Evolutionary conservation across 2,888 invertebrate species (phyloP).

Genomic region (Eupeodes latifasciatus): DNA sequence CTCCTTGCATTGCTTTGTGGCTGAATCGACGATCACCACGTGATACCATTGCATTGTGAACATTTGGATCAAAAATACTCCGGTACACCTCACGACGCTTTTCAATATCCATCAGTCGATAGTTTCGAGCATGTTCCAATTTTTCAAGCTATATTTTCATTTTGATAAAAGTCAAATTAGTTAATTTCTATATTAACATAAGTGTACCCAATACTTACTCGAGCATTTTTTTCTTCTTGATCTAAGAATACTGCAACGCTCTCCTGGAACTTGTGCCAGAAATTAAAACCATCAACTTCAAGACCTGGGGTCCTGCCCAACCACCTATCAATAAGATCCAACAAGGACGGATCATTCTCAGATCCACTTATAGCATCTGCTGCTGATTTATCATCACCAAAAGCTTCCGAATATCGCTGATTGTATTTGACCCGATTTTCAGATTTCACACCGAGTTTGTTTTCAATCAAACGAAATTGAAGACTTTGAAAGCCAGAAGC

Average conservation of each 20-base stretch:
- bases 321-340: constrained; percentile 95
- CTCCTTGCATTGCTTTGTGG: constrained; percentile 96
- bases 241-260: constrained; percentile 90
- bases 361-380: constrained; percentile 87
- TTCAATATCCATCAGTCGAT: constrained; percentile 89
- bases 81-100: constrained; percentile 94
- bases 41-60: constrained; percentile 92
- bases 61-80: constrained; percentile 93
- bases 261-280: constrained; percentile 95
- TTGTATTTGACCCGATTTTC: constrained; percentile 97
- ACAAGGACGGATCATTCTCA: constrained; percentile 93
- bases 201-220: constrained; percentile 78
- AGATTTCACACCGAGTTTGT: constrained; percentile 92
- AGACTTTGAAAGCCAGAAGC: constrained; percentile 99
- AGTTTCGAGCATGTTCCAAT: constrained; percentile 87
- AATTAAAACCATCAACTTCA: constrained; percentile 93
- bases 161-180: neutral
- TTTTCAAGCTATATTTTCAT: constrained; percentile 85
- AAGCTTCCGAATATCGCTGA: constrained; percentile 94
- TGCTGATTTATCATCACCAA: constrained; percentile 89
- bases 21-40: constrained; percentile 91
- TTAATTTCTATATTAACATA: neutral
- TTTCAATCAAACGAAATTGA: constrained; percentile 97
- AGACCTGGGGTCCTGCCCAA: constrained; percentile 97
- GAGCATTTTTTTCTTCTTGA: constrained; percentile 87